Percentiles rank a stretch among this genome's conserved stretches.
These are phyloP conservation scores for Manis javanica DNA, from an alignment of 2,797 vertebrate genomes.

Conservation along the genomic window DNA sequence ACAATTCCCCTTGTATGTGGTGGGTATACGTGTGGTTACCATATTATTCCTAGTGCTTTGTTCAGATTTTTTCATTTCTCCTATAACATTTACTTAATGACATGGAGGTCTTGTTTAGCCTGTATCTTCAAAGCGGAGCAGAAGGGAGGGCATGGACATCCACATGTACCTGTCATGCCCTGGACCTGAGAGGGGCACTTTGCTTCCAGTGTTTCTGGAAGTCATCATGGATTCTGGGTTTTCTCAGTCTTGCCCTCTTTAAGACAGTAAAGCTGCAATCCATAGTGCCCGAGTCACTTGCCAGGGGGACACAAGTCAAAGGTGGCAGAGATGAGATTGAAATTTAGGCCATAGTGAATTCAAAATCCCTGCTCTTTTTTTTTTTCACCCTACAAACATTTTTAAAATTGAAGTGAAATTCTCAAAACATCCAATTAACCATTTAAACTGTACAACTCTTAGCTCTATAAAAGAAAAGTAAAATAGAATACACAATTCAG, in stretches of 20 bases:
- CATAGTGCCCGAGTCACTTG: no score
- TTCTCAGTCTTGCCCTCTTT: background rate
- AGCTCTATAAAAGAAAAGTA: background rate
- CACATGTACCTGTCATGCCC: fast-evolving
- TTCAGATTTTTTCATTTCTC: background rate
- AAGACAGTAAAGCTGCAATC: background rate
- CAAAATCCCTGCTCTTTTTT: background rate
- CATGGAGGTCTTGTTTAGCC: fast-evolving
- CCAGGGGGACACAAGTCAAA: no score
- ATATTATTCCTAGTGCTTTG: fast-evolving
- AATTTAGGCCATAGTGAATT: background rate
- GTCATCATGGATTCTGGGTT: fast-evolving
- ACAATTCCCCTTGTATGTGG: background rate
- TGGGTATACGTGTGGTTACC: no score
- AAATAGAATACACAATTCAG: background rate
- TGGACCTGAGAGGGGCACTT: background rate
- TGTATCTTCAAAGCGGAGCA: fast-evolving
- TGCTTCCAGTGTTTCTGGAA: background rate
- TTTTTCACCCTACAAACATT: background rate
- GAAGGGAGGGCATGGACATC: background rate
- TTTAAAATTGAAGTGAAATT: background rate
- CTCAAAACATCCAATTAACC: background rate
- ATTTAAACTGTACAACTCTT: background rate
- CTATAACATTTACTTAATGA: background rate
- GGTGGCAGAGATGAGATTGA: background rate